Conservation (phyloP, 2,113 vertebrate genomes). For the Chaetura pelagica region DNA sequence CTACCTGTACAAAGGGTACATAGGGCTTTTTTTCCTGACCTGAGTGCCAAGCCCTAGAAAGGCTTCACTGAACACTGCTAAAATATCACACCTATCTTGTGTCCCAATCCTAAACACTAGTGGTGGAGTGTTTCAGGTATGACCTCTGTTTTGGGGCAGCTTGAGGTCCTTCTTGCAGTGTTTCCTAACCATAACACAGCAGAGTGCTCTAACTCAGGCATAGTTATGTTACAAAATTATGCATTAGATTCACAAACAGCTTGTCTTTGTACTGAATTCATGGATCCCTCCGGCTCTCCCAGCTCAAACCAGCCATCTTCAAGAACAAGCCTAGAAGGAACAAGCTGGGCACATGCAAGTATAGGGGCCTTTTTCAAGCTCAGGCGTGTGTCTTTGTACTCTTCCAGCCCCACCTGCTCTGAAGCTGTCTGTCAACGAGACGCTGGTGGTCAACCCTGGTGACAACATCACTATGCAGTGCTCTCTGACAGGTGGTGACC, state of each 20-base stretch:
- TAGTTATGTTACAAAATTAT: not conserved
- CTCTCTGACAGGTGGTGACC: constrained; percentile 87
- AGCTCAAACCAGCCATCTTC: not conserved
- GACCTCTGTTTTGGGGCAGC: not conserved
- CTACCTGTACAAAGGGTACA: not conserved
- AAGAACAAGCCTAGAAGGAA: not conserved
- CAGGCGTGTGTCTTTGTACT: not conserved
- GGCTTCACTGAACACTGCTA: not conserved
- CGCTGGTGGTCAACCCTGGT: constrained; percentile 92
- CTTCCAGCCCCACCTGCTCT: constrained; percentile 78
- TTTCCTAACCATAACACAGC: not conserved
- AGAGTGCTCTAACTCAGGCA: not conserved
- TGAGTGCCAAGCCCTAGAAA: not conserved
- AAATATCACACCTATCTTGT: not conserved
- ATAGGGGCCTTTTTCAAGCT: not conserved
- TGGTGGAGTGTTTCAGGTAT: not conserved
- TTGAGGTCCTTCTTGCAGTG: not conserved
- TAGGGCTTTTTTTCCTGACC: not conserved
- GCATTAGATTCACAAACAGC: not conserved
- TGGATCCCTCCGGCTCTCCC: not conserved
- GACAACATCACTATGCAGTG: constrained; percentile 91
- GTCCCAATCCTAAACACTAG: not conserved
- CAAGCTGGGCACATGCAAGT: not conserved
- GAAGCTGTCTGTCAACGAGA: constrained; percentile 88
- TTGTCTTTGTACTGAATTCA: not conserved